Evolutionary conservation across 2,113 vertebrate species (phyloP), one percentile per base, ranked within the genome.

Genomic region (Isichthys henryi): DNA sequence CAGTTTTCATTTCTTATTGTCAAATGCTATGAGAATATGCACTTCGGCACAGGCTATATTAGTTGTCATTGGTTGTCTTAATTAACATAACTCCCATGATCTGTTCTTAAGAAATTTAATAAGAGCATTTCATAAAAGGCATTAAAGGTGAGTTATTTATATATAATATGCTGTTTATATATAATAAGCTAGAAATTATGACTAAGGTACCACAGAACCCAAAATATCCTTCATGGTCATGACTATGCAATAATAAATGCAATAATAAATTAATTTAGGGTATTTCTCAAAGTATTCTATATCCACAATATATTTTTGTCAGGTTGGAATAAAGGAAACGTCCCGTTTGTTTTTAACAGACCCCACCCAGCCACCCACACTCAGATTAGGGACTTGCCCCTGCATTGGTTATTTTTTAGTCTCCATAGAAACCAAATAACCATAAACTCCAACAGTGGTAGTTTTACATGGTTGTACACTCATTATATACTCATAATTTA

Each of bases 391-490:
- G 56, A 86, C 50, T 88, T 45, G 48, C 49, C 27, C 70, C 35
- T 4, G 31, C 46, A 80, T 80, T 56, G 89, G 31, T 39, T 39
- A 39, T 87, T 23, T 80, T 85, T 46, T 56, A 62, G 70, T 88
- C 49, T 52, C 89, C 87, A 88, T 88, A 88, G 89, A 88, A 90
- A 90, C 89, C 48, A 90, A 90, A n/a, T 86, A 53, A 87, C 50
- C 56, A 27, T 87, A 48, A 87, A 49, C 85, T 87, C 13, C 85
- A 53, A 56, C 85, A 53, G 48, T 46, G 82, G 82, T 84, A 84
- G 15, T 82, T 82, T 82, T 45, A 82, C 43, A 45, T 82, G 77
- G 77, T 1, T 82, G 35, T 82, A 23, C 39, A 45, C 77, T 82
- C 15, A 45, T 82, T 17, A 45, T 70, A 70, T 5, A 31, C 62